Conservation (phyloP, 2,113 vertebrate genomes). For the Cyprinodon tularosa region DNA sequence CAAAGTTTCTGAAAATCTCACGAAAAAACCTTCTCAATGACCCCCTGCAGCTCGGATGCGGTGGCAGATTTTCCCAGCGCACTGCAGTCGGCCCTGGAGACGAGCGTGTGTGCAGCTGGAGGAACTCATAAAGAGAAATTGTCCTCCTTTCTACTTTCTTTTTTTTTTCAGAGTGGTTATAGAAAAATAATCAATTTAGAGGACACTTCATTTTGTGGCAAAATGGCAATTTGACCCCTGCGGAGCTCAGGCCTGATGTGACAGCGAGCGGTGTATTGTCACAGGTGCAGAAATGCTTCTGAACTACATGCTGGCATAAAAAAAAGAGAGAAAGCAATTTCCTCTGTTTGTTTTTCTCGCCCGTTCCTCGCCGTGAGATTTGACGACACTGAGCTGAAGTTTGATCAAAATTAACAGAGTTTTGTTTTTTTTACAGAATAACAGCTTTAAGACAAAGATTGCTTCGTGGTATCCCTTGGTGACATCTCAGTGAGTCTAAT, state of each 20-base stretch:
- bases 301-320: slow-evolving; percentile 69
- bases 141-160: slow-evolving; percentile 45
- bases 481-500: neutral
- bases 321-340: slow-evolving; percentile 74
- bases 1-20: slow-evolving; percentile 24
- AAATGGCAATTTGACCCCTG: slow-evolving; percentile 77
- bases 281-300: slow-evolving; percentile 70
- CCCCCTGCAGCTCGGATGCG: slow-evolving; percentile 13
- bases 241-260: slow-evolving; percentile 57
- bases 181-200: slow-evolving; percentile 68
- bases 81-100: slow-evolving; percentile 30
- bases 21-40: slow-evolving; percentile 23
- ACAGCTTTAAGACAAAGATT: slow-evolving; percentile 6
- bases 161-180: slow-evolving; percentile 52
- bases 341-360: slow-evolving; percentile 63
- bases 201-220: slow-evolving; percentile 64
- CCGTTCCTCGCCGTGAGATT: slow-evolving; percentile 25
- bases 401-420: slow-evolving; percentile 45
- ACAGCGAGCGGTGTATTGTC: slow-evolving; percentile 62
- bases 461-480: slow-evolving; percentile 1
- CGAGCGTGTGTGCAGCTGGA: slow-evolving; percentile 57
- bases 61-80: neutral
- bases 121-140: slow-evolving; percentile 57
- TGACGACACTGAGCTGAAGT: slow-evolving; percentile 39
- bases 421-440: neutral